These are phyloP conservation scores for Acinonyx jubatus DNA, from an alignment of 2,113 vertebrate genomes.

Conservation along the genomic window DNA sequence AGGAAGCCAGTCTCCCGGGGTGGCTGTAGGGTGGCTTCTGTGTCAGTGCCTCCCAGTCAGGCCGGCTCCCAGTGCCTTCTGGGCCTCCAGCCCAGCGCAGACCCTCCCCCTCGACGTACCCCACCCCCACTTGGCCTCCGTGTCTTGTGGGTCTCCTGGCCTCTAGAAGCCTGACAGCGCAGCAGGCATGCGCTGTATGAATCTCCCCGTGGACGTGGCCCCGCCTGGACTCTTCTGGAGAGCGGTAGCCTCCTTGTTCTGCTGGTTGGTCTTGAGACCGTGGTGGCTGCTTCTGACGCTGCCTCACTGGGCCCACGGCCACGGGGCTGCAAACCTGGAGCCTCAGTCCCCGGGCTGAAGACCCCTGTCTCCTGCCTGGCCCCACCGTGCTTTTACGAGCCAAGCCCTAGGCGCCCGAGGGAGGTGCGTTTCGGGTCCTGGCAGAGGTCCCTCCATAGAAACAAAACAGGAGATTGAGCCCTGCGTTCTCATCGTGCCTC, in stretches of 20 bases:
- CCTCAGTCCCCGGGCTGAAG: no score
- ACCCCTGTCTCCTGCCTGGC: background rate
- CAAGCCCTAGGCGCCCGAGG: accelerated
- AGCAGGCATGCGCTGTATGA: accelerated
- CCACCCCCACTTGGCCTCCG: background rate
- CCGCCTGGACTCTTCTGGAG: background rate
- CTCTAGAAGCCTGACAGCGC: background rate
- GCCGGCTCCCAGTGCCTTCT: background rate
- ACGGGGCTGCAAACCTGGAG: background rate
- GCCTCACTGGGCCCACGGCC: background rate
- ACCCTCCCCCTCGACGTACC: no score
- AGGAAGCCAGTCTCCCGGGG: background rate
- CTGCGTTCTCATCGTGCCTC: background rate
- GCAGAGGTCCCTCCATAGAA: background rate
- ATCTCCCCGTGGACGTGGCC: accelerated
- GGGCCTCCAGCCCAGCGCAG: background rate
- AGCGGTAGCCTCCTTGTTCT: accelerated
- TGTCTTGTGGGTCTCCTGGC: accelerated
- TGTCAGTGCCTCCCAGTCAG: background rate
- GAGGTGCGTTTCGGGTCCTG: background rate
- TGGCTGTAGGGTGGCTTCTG: background rate
- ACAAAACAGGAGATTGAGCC: background rate
- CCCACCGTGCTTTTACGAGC: background rate
- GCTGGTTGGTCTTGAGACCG: background rate
- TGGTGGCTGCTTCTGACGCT: accelerated